A percentile compares a stretch with the other conserved stretches of the same genome.
Evolutionary conservation across 53 echinoderm and acorn worm genomes (phyloP).

Genomic region (Mesocentrotus franciscanus): DNA sequence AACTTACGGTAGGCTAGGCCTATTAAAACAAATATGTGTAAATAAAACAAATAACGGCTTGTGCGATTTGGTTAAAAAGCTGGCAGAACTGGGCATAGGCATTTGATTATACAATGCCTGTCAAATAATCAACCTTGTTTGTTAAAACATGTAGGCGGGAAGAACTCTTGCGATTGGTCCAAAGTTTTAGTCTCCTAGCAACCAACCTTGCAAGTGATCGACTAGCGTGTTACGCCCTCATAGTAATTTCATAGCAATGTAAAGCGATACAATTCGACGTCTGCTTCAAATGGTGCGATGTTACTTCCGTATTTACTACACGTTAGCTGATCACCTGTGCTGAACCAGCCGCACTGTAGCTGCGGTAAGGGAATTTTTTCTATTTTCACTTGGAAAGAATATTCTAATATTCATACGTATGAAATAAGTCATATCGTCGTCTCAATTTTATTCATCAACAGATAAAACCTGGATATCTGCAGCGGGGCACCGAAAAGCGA

Average conservation of each 20-base stretch:
- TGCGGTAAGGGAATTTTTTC: constrained; percentile 9
- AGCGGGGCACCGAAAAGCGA: constrained; percentile 55
- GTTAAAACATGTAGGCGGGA: background rate
- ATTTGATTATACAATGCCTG: too few species aligned
- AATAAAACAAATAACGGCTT: too few species aligned
- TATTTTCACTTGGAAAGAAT: background rate
- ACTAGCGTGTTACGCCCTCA: background rate
- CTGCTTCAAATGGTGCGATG: background rate
- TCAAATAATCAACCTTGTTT: background rate
- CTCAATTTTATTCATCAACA: background rate
- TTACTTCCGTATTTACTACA: background rate
- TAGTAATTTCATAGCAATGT: background rate
- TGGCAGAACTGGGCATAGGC: too few species aligned
- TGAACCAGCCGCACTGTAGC: background rate
- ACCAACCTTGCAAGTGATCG: constrained; percentile 24
- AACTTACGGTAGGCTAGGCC: too few species aligned
- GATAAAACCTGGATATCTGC: constrained; percentile 61
- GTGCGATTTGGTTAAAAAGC: too few species aligned
- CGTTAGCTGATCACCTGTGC: background rate
- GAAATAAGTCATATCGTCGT: background rate
- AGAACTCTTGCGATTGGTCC: constrained; percentile 23
- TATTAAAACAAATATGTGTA: too few species aligned
- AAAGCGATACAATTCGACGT: background rate
- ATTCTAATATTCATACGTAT: background rate
- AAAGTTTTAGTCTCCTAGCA: constrained; percentile 57